Base-by-base conservation (phyloP, 2,888 invertebrate species). In the Pristionchus exspectatus region DNA sequence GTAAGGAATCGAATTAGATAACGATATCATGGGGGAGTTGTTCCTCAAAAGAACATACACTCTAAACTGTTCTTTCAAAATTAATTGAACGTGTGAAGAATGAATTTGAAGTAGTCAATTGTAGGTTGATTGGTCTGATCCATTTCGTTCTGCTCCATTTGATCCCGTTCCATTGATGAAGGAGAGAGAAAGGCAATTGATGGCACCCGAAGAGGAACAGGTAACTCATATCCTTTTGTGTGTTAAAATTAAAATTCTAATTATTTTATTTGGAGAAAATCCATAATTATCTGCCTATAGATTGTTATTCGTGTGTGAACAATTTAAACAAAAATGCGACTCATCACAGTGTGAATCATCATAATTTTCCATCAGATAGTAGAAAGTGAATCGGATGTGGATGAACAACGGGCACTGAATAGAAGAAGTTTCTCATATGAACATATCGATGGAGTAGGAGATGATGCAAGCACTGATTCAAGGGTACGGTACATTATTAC, bases 121-220 rank as follows among this genome's bases (percentile, higher is more conserved):
- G 59, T 14, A 87, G 63, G 95, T 95, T 66, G 95, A 95, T 91
- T 95, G 95, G 9, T 93, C 94, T 2, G 96, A 96, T 92, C 96
- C 96, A 33, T 96, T 96, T 92, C 95, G 95, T 74, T 95, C 95
- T 90, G 96, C 96, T 59, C 96, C 96, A 18, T 96, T 96, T 92
- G 95, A 95, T 91, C 95, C 90, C 16, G 21, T 74, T 87, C 87
- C 87, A n/a, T 33, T 81, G 50, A 66, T 81, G 88, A 88, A 88
- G 24, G 86, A 86, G 16, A 86, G 86, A 12, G 86, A 86, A 24
- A 63, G 66, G 44, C 54, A 50, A 21, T 18, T 27, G 54, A 50
- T 86, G 38, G 27, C 4, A 9, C 54, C 21, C 4, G 86, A 86
- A n/a, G 63, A 86, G 27, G 66, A 84, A 56, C 33, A 30, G 84